phyloP scores from a whole-genome alignment of 2,888 invertebrate genomes.

The Eupithecia inturbata region DNA sequence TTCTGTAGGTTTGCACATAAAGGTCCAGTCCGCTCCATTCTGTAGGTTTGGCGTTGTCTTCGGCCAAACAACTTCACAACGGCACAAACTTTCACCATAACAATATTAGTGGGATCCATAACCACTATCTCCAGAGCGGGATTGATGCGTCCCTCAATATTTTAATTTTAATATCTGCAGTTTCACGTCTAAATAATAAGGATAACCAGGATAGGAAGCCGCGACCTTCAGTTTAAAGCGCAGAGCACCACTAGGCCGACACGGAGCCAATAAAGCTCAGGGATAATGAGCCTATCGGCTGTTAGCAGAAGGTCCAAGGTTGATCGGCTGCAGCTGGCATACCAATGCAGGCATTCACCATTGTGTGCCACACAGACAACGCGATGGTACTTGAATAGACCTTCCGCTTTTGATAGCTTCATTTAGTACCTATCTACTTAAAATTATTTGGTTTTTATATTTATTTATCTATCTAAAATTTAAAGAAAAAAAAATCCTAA shows the following conservation, averaged over 20 bases:
- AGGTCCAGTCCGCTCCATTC: no score
- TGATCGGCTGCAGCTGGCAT: slow-evolving; percentile 12
- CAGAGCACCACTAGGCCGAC: not conserved
- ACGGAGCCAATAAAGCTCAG: slow-evolving; percentile 26
- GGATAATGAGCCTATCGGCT: slow-evolving; percentile 21
- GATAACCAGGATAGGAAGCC: not conserved
- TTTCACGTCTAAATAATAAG: not conserved
- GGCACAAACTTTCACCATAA: not conserved
- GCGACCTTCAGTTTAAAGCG: not conserved
- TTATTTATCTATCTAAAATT: no score
- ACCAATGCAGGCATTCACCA: slow-evolving; percentile 16
- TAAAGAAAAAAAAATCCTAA: not conserved
- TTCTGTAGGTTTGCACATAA: no score
- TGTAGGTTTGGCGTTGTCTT: not conserved
- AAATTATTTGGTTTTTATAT: no score
- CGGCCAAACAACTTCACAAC: not conserved
- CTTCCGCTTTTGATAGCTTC: not conserved
- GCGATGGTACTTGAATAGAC: not conserved
- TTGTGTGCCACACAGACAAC: not conserved
- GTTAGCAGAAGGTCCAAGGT: slow-evolving; percentile 26
- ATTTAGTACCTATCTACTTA: not conserved
- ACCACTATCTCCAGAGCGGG: not conserved
- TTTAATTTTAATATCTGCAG: not conserved
- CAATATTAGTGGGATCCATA: not conserved
- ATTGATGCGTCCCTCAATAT: not conserved